Evolutionary conservation across 2,797 vertebrate genomes (phyloP).

Genomic region (Coilia nasus): DNA sequence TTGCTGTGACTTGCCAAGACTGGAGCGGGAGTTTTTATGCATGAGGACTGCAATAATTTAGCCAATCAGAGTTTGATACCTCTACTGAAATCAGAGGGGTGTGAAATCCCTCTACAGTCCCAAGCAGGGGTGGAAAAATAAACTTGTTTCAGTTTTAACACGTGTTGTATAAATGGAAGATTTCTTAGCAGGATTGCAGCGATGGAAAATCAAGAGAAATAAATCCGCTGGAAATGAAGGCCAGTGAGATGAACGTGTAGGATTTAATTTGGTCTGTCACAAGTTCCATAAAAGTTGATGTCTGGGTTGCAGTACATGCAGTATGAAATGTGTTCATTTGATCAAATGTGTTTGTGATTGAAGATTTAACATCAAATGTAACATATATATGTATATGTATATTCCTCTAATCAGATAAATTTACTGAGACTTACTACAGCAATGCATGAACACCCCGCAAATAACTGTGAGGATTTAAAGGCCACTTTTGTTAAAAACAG

Average conservation of each 20-base stretch:
- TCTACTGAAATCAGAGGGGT: conserved; percentile 15
- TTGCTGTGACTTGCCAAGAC: conserved; percentile 12
- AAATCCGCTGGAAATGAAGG: conserved; percentile 1
- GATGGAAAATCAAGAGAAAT: conserved; percentile 18
- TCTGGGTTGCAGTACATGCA: neutral
- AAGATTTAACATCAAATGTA: neutral
- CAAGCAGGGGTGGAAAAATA: conserved; percentile 20
- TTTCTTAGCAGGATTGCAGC: conserved; percentile 11
- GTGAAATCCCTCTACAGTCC: conserved; percentile 15
- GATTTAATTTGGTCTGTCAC: neutral
- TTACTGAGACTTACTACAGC: neutral
- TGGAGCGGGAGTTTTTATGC: conserved; percentile 12
- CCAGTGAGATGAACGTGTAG: conserved; percentile 16
- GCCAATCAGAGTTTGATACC: conserved; percentile 24
- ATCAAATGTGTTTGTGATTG: neutral
- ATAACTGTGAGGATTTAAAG: too few relatives aligned
- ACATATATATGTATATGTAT: neutral
- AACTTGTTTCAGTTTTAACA: conserved; percentile 27
- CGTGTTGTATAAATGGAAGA: conserved; percentile 24
- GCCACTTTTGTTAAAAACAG: neutral
- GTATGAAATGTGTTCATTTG: neutral
- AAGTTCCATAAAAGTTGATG: conserved; percentile 4
- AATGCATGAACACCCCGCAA: neutral
- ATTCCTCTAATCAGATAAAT: neutral
- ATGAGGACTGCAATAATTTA: conserved; percentile 23